Base-by-base conservation (phyloP, 2,113 vertebrate genomes). In the Limnothrissa miodon region DNA sequence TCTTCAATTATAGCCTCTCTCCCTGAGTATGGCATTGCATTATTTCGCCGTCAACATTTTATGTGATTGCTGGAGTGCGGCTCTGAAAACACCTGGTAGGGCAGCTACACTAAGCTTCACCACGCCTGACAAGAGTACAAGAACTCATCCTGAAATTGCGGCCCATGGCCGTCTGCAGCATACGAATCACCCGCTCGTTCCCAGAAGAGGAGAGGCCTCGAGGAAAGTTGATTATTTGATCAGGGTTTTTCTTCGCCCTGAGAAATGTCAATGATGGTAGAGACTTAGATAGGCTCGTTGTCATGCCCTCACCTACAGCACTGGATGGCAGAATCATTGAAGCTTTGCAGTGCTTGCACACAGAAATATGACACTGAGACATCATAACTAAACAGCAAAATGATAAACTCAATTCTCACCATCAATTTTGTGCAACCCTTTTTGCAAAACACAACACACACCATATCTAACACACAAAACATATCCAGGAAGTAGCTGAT, bases 151-250 rank as follows among this genome's bases (percentile, higher is more conserved):
- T 66, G 59, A 66, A 66, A 66, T 66, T 66, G 59, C 25, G 10
- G 25, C 25, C 59, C 59, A 10, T 9, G 1, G 59, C 13, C 3
- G 25, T 8, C 59, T 1, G 59, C 8, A 66, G 59, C n/a, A 66
- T 66, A 66, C 59, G 33, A 66, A 66, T 66, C 59, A 66, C n/a
- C 25, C 15, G 25, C 59, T 66, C 59, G 9, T 29, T 33, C 59
- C 29, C 51, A 23, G 4, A 1, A 0, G 21, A 21, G 5, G 51
- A 7, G 23, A 21, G 19, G 1, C 21, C 51, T 23, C 21, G 51
- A 56, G 13, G 9, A 66, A 66, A 66, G 59, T 66, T 66, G 25
- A 66, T 33, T 66, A 66, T 66, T 33, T 66, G 59, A 66, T 66
- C n/a, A 10, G 25, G 59, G 33, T 29, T 66, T 25, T 66, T 66